Conservation (phyloP, 2,113 vertebrate genomes). For the Campylomormyrus tamandua region DNA sequence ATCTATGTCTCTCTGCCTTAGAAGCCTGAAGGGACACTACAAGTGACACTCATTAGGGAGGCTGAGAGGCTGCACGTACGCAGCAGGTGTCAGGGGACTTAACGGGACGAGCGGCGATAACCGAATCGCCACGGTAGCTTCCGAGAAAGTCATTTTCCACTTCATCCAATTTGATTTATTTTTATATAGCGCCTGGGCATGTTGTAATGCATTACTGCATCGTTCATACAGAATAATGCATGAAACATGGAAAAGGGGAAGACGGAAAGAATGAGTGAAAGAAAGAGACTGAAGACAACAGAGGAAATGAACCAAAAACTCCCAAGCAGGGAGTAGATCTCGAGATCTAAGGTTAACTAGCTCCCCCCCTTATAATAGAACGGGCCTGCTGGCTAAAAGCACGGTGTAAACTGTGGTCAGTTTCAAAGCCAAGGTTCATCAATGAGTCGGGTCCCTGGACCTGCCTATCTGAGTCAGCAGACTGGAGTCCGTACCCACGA, state of each 20-base stretch:
- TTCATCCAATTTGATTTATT: neutral
- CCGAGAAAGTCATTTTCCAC: neutral
- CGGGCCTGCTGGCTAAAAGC: neutral
- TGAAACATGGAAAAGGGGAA: neutral
- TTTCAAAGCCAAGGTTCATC: neutral
- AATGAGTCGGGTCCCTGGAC: neutral
- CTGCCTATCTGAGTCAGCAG: neutral
- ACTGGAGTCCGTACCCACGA: neutral
- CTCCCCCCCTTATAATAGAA: neutral
- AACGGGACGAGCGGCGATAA: neutral
- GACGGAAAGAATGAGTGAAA: neutral
- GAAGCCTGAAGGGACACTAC: neutral
- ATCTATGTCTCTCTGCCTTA: neutral
- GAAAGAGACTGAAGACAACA: neutral
- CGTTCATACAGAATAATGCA: neutral
- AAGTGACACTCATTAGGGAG: neutral
- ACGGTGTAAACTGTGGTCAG: neutral
- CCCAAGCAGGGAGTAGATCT: neutral
- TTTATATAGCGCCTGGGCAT: neutral
- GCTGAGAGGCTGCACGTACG: neutral
- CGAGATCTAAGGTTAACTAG: neutral
- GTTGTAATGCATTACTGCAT: neutral
- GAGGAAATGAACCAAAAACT: neutral
- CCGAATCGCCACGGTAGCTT: neutral
- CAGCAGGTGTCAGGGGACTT: neutral